Evolutionary conservation across 2,797 vertebrate genomes (phyloP).

Genomic region (Chlorospingus flavigularis): DNA sequence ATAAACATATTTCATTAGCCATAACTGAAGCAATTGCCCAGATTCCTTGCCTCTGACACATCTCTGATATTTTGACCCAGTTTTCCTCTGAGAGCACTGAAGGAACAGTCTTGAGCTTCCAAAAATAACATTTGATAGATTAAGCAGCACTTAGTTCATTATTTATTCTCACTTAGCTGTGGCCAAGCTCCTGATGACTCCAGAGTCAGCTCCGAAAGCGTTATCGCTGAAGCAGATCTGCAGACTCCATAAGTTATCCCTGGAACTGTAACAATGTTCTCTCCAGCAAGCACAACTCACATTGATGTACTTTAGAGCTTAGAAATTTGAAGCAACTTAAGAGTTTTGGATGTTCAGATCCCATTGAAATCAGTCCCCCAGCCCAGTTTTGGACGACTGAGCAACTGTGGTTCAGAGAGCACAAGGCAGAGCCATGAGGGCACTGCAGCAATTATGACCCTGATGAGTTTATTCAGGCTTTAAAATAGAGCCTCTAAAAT

Average conservation of each 20-base stretch:
- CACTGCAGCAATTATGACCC: neutral
- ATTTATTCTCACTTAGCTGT: neutral
- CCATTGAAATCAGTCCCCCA: neutral
- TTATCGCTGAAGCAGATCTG: neutral
- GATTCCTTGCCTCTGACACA: neutral
- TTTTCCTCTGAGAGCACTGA: conserved; percentile 1
- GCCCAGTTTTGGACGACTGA: neutral
- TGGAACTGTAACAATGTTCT: neutral
- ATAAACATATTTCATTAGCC: neutral
- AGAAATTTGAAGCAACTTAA: neutral
- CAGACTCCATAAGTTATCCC: neutral
- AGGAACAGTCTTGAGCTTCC: neutral
- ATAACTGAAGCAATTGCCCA: neutral
- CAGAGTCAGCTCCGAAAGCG: neutral
- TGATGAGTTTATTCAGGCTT: neutral
- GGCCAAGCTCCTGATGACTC: neutral
- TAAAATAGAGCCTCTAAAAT: neutral
- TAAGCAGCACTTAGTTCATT: neutral
- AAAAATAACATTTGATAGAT: conserved; percentile 2
- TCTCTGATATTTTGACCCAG: neutral
- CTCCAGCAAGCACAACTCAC: neutral
- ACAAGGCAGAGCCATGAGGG: neutral
- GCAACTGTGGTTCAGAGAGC: neutral
- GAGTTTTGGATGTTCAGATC: neutral
- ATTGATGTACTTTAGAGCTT: neutral